Base-by-base conservation (phyloP, 1,140 invertebrate species). In the Lethocerus indicus region DNA sequence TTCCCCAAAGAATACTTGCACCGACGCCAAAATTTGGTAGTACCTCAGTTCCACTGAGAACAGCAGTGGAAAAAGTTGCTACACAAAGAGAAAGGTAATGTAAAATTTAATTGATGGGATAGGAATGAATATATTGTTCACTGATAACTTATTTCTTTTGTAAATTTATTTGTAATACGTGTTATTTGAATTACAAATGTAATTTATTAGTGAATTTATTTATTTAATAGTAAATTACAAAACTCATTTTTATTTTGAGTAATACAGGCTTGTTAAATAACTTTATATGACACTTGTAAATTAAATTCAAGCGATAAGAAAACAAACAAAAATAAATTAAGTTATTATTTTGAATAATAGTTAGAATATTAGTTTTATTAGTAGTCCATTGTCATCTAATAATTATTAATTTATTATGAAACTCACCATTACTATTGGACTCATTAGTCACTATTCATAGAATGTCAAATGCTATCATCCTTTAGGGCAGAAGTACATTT, bases 61-160 rank as follows among this genome's bases (percentile, higher is more conserved):
- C n/a, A n/a, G n/a, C 72, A 0, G 73, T 78, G 3, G 75, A 79
- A 59, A 71, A 67, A 36, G 59, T 63, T 3, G 66, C 67, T 3
- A 53, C 55, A 28, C 50, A 59, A 24, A 53, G 48, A 49, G 54
- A 41, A 47, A 46, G 48, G 48, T 54, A 36, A 49, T 21, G 14
- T 12, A 27, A 14, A 14, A 28, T 18, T 14, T 29, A 14, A 13
- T 16, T 7, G 5, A 14, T 14, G 6, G 9, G 5, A 16, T 12
- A 9, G 29, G n/a, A 7, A 23, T 6, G 12, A 14, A 13, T 14
- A 12, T 6, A 21, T 13, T 16, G 20, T 7, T 25, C 9, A 16
- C 20, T 36, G n/a, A 13, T 35, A 24, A 23, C 6, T 6, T 6
- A 3, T 24, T 23, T 7, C 7, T 18, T 18, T 12, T 18, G 6